Evolutionary conservation across 2,797 vertebrate genomes (phyloP), one percentile per base, ranked within the genome.

Genomic region (Karalla daura): DNA sequence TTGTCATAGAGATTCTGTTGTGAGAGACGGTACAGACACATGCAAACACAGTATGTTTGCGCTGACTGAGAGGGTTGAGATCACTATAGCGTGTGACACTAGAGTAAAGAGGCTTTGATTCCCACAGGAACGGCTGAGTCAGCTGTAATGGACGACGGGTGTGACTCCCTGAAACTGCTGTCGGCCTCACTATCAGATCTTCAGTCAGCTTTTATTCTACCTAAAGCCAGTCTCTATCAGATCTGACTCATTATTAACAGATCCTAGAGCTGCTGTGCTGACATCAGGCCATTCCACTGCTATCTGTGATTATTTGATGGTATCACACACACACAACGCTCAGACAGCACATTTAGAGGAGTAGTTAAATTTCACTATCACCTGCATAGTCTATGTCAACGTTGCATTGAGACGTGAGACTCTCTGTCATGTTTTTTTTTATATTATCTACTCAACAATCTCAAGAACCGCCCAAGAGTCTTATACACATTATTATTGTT

Each of bases 61-160:
- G 86, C 89, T 91, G 88, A 93, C 89, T 66, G 81, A 79, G 77
- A 80, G 79, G 61, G 75, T 78, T 83, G 75, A 86, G 78, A 72
- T 81, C 79, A 66, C 80, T 78, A 61, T 76, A 89, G 73, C 85
- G 86, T 90, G 85, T 77, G 85, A 93, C 78, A 78, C 65, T 54
- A 45, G 41, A 84, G 80, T 86, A 72, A 66, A 73, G 74, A 56
- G 49, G 36, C 69, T 84, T 73, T 68, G 81, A 91, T 93, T 95
- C 93, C 93, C 94, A 95, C 90, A 92, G 88, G 66, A 94, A 94
- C 69, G 43, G 87, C 89, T 78, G 85, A 92, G 84, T 95, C 91
- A 93, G 91, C 83, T 3, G 18, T 67, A 53, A 51, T 20, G 13
- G 59, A 53, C 79, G 49, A 44, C 33, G 4, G 81, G 39, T 60